Evolutionary conservation across 2,113 vertebrate species (phyloP).

Genomic region (Gymnarchus niloticus): DNA sequence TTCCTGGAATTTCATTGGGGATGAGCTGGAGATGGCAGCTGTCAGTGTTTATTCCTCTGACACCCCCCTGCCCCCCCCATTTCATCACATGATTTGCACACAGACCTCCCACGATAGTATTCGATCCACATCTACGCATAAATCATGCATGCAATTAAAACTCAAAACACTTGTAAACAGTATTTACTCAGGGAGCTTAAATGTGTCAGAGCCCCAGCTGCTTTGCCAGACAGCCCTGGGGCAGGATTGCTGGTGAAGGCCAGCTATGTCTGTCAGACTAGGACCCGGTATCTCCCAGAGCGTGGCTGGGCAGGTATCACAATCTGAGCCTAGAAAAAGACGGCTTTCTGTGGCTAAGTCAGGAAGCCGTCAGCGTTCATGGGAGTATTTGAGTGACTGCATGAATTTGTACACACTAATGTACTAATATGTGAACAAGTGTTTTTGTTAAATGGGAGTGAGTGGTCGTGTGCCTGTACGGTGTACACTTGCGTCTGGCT

Average conservation of each 20-base stretch:
- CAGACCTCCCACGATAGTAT: not conserved
- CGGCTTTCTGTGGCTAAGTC: not conserved
- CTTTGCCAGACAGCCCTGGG: not conserved
- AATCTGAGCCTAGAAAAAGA: not conserved
- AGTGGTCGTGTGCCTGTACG: not conserved
- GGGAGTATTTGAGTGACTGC: not conserved
- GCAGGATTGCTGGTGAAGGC: not conserved
- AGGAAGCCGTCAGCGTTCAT: conserved; percentile 18
- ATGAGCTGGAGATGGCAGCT: not conserved
- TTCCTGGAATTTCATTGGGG: not conserved
- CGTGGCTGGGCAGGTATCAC: not conserved
- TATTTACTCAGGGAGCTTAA: not conserved
- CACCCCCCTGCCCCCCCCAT: not conserved
- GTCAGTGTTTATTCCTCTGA: not conserved
- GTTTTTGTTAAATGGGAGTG: not conserved
- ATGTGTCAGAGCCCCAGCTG: not conserved
- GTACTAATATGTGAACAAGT: not conserved
- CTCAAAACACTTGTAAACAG: conserved; percentile 9
- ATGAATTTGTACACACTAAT: not conserved
- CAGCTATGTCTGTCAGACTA: not conserved
- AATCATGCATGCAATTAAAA: conserved; percentile 18
- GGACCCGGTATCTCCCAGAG: not conserved
- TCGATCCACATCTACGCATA: not conserved
- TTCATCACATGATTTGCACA: not conserved
- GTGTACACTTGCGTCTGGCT: not conserved